phyloP scores from a whole-genome alignment of 2,888 invertebrate genomes.

The Drosophila aldrichi region DNA sequence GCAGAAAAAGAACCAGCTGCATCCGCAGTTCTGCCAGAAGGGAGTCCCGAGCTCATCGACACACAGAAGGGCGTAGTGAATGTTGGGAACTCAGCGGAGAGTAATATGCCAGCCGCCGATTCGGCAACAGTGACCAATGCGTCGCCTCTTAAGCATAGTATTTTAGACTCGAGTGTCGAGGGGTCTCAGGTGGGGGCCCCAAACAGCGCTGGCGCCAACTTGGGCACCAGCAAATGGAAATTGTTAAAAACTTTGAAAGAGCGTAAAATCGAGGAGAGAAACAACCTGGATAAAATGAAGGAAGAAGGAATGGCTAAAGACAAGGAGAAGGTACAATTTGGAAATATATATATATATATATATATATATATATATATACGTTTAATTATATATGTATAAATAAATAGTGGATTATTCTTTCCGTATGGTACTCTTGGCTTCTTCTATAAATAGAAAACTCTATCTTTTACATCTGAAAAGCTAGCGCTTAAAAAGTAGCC shows the following conservation, averaged over 20 bases:
- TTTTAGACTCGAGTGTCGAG: slow-evolving; percentile 84
- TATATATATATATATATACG: not conserved
- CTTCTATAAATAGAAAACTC: too few species aligned
- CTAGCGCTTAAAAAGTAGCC: too few species aligned
- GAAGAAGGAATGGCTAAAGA: slow-evolving; percentile 88
- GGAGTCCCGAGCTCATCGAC: not conserved
- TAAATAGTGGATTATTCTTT: too few species aligned
- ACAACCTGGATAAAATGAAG: slow-evolving; percentile 89
- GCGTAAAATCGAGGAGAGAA: slow-evolving; percentile 94
- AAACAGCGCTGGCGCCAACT: slow-evolving; percentile 82
- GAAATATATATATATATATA: not conserved
- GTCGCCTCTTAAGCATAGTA: slow-evolving; percentile 35
- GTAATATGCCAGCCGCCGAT: not conserved
- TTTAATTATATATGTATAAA: not conserved
- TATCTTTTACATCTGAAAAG: too few species aligned
- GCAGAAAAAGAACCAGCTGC: not conserved
- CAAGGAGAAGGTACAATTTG: slow-evolving; percentile 88
- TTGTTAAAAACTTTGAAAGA: slow-evolving; percentile 95
- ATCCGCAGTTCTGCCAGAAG: too few species aligned
- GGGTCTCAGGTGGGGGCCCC: slow-evolving; percentile 66
- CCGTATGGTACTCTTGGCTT: too few species aligned
- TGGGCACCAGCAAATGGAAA: slow-evolving; percentile 96
- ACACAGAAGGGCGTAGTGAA: not conserved
- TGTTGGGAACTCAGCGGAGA: not conserved
- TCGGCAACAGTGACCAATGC: not conserved